These are phyloP conservation scores for Apomyelois bistriatella DNA, from an alignment of 2,888 invertebrate genomes.

Conservation along the genomic window DNA sequence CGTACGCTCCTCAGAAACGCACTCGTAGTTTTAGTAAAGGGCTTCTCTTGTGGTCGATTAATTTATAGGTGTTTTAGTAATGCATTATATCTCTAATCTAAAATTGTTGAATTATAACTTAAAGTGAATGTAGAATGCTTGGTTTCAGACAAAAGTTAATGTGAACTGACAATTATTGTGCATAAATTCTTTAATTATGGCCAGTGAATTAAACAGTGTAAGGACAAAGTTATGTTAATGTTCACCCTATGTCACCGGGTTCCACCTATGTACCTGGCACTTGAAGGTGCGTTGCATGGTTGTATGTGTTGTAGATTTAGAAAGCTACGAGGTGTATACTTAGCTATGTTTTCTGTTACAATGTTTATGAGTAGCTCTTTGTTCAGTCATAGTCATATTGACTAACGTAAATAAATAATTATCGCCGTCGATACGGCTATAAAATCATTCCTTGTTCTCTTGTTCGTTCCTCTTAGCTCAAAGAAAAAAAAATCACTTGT, in stretches of 20 bases:
- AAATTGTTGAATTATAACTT: constrained; percentile 44
- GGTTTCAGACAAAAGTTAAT: constrained; percentile 30
- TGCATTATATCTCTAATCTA: constrained; percentile 38
- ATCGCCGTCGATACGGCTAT: constrained; percentile 31
- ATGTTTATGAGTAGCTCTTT: constrained; percentile 29
- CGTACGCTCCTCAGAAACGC: constrained; percentile 17
- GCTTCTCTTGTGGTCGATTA: constrained; percentile 49
- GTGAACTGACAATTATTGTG: constrained; percentile 36
- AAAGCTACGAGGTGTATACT: background rate
- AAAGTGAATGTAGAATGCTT: constrained; percentile 49
- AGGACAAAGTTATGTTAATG: constrained; percentile 75
- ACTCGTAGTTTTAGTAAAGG: constrained; percentile 21
- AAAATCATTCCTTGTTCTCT: constrained; percentile 47
- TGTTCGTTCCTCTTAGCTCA: constrained; percentile 17
- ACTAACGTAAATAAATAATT: constrained; percentile 51
- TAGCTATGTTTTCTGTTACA: constrained; percentile 20
- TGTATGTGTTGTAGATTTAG: constrained; percentile 23
- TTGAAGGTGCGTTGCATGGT: constrained; percentile 60
- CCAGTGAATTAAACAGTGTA: constrained; percentile 54
- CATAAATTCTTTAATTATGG: constrained; percentile 43
- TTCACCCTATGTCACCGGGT: constrained; percentile 68
- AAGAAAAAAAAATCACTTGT: too few relatives aligned
- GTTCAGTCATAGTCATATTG: constrained; percentile 28
- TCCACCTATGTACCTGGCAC: constrained; percentile 70
- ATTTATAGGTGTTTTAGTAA: constrained; percentile 38